Conservation (phyloP, 2,888 invertebrate genomes). For the Eucera pruinosa region DNA sequence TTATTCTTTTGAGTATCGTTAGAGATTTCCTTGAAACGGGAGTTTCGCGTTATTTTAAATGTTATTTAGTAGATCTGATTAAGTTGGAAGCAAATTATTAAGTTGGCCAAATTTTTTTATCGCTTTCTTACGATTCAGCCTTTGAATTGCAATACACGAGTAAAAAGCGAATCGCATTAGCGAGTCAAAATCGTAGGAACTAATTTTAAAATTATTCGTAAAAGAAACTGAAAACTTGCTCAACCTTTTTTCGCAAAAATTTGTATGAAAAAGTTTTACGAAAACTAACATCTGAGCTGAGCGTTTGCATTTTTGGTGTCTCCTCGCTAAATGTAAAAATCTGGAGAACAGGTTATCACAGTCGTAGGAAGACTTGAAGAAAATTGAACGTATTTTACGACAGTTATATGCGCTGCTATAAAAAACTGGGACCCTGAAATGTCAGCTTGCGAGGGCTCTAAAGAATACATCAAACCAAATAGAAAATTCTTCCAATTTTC, state of each 20-base stretch:
- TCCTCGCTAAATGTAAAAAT: neutral
- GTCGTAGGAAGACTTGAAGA: neutral
- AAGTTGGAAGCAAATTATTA: no score
- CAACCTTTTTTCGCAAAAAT: neutral
- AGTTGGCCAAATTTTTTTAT: no score
- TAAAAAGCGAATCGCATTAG: no score
- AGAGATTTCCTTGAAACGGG: no score
- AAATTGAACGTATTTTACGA: conserved; percentile 31
- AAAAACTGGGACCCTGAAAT: conserved; percentile 5
- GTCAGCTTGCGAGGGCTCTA: neutral
- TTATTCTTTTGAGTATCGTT: no score
- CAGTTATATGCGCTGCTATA: neutral
- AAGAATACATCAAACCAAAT: neutral
- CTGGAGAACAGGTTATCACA: neutral
- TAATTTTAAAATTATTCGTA: no score
- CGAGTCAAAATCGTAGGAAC: no score
- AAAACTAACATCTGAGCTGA: neutral
- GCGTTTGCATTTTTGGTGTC: neutral
- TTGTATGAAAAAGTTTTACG: neutral
- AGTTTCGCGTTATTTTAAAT: no score
- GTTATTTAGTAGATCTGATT: no score
- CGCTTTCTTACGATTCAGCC: no score
- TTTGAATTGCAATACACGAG: no score
- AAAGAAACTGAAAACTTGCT: no score
- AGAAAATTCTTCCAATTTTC: neutral